Percentiles rank a stretch among this genome's conserved stretches.
These are phyloP conservation scores for Eretmocerus hayati DNA, from an alignment of 2,888 invertebrate species.

Conservation along the genomic window DNA sequence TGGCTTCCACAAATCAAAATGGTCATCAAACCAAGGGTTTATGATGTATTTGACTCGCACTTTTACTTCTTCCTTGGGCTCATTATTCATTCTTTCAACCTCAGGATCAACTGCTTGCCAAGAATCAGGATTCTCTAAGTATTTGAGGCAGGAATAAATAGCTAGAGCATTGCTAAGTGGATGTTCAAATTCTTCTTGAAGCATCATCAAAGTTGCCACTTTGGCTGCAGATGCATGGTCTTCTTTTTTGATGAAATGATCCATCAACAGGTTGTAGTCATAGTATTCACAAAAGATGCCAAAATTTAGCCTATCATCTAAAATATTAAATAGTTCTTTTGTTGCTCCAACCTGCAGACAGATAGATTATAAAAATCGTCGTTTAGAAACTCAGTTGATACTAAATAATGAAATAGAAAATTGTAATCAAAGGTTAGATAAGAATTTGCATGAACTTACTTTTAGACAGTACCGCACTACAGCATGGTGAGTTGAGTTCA, in stretches of 20 bases:
- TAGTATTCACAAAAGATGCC: constrained; percentile 86
- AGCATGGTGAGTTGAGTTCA: constrained; percentile 79
- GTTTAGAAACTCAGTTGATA: too few species aligned
- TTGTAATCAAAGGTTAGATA: too few species aligned
- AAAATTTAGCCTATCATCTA: constrained; percentile 77
- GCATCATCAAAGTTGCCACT: constrained; percentile 72
- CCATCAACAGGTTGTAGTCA: constrained; percentile 71
- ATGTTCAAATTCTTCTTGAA: constrained; percentile 80
- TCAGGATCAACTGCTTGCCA: constrained; percentile 49
- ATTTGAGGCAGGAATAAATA: constrained; percentile 69
- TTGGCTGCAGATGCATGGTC: constrained; percentile 67
- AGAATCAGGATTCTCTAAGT: constrained; percentile 51
- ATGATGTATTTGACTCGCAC: constrained; percentile 72
- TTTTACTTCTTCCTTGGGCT: constrained; percentile 57
- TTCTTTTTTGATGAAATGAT: constrained; percentile 64
- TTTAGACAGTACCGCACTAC: constrained; percentile 57
- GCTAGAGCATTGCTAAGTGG: constrained; percentile 62
- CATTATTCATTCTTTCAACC: constrained; percentile 18
- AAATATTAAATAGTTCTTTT: constrained; percentile 60
- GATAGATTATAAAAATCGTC: neutral
- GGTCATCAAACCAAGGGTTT: constrained; percentile 81
- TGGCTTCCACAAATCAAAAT: constrained; percentile 75
- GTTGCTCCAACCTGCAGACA: constrained; percentile 10
- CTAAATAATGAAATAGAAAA: too few species aligned
- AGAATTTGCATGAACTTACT: constrained; percentile 7